These are phyloP conservation scores for Ceratitis capitata DNA, from an alignment of 1,140 invertebrate species.

Conservation along the genomic window DNA sequence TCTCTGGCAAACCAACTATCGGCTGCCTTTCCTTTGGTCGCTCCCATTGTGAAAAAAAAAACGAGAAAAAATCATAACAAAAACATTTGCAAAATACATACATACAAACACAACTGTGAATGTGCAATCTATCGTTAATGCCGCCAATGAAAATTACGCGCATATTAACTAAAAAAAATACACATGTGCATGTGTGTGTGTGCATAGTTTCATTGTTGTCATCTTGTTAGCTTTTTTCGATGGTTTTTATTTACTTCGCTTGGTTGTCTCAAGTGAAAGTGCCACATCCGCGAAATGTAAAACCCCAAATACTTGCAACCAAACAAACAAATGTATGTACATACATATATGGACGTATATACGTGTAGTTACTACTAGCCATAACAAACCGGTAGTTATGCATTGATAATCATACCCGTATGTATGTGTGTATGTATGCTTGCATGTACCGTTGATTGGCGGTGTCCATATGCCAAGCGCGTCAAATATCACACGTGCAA, in stretches of 20 bases:
- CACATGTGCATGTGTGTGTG: neutral
- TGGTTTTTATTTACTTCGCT: neutral
- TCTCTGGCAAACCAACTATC: neutral
- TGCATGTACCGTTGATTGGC: neutral
- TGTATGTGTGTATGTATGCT: neutral
- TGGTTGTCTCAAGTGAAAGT: conserved; percentile 1
- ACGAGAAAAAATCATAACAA: neutral
- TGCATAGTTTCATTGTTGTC: neutral
- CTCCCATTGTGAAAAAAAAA: neutral
- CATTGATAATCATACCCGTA: neutral
- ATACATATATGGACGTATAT: neutral
- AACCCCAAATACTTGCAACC: neutral
- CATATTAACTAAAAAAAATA: conserved; percentile 1
- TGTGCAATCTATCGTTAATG: neutral
- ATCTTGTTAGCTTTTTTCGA: neutral
- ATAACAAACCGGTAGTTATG: neutral
- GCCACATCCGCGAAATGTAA: conserved; percentile 20
- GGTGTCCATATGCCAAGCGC: too few species aligned
- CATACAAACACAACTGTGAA: too few species aligned
- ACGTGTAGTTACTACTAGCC: neutral
- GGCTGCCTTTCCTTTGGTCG: neutral
- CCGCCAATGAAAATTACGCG: neutral
- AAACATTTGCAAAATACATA: neutral
- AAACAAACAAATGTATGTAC: too few species aligned
- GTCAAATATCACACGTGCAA: neutral